Percentiles rank a stretch among this genome's conserved stretches.
Evolutionary conservation across 2,797 vertebrate species (phyloP).

Genomic region (Zalophus californianus): DNA sequence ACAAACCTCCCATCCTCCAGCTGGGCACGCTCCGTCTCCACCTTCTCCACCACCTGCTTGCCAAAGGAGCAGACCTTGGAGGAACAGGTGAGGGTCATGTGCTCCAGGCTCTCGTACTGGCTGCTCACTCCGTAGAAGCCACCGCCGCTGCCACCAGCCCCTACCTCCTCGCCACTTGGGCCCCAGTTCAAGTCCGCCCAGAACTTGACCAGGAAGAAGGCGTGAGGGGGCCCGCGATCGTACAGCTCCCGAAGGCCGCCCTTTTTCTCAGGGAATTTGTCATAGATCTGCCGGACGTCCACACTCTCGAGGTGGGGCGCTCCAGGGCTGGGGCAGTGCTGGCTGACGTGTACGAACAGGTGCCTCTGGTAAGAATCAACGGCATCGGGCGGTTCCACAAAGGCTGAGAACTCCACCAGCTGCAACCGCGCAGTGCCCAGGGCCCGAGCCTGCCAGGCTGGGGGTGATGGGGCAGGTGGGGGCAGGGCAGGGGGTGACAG

Average conservation of each 20-base stretch:
- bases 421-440: conserved; percentile 85
- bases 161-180: conserved; percentile 79
- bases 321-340: conserved; percentile 84
- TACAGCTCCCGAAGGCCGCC: conserved; percentile 85
- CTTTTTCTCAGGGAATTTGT: conserved; percentile 83
- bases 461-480: conserved; percentile 78
- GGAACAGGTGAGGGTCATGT: conserved; percentile 87
- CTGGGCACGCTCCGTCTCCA: conserved; percentile 86
- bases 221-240: conserved; percentile 84
- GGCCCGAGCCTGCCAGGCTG: conserved; percentile 85
- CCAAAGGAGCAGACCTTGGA: conserved; percentile 87
- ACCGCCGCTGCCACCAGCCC: conserved; percentile 32
- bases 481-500: conserved; percentile 80
- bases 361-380: conserved; percentile 86
- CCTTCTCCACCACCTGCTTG: conserved; percentile 88
- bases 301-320: conserved; percentile 84
- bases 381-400: conserved; percentile 85
- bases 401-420: conserved; percentile 85
- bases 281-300: conserved; percentile 82
- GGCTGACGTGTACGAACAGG: conserved; percentile 86
- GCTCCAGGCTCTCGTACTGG: conserved; percentile 85
- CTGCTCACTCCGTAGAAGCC: conserved; percentile 87
- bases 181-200: conserved; percentile 87
- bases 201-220: conserved; percentile 87
- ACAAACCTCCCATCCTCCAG: conserved; percentile 85